Evolutionary conservation across 2,797 vertebrate species (phyloP), one percentile per base, ranked within the genome.

Genomic region (Anisognathus igniventris): DNA sequence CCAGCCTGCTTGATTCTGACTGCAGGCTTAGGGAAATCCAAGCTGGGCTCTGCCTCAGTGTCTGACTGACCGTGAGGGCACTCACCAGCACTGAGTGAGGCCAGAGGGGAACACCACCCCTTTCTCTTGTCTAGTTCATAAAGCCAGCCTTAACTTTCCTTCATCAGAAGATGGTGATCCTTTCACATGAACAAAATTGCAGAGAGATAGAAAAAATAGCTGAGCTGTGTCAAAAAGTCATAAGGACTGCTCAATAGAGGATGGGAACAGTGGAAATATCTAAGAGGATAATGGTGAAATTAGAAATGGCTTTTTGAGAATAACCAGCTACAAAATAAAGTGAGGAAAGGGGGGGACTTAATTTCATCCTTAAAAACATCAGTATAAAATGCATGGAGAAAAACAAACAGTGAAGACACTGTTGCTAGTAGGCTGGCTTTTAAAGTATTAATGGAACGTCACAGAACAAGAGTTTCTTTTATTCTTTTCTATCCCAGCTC

Each of bases 381-480:
- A 77, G 68, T 54, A 42, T 93, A 87, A 80, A 93, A 66, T 71
- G 80, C 62, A 68, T 5, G 58, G 88, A 65, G 66, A 68, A 84
- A 94, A 97, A 95, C 77, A 92, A 95, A 94, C 91, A 87, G 86
- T 77, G 91, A 92, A 95, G 94, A 96, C 87, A 79, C 94, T 95
- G 95, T 97, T 96, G 94, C 94, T 96, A 91, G 94, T 92, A 93
- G 91, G 92, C 94, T 95, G 95, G 86, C 86, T 97, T 96, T 97
- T 91, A 90, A 94, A 96, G 89, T 90, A 95, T 96, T 97, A 96
- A 95, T 95, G 88, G 93, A 97, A 96, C 90, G 73, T 95, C 95
- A 60, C 86, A 95, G 95, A 97, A 98, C 97, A 98, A 98, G 95
- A 95, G 97, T 95, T 96, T 92, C 96, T 97, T 98, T 98, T 98